Conservation (phyloP, 2,797 vertebrate genomes). For the Neomorphus geoffroyi region DNA sequence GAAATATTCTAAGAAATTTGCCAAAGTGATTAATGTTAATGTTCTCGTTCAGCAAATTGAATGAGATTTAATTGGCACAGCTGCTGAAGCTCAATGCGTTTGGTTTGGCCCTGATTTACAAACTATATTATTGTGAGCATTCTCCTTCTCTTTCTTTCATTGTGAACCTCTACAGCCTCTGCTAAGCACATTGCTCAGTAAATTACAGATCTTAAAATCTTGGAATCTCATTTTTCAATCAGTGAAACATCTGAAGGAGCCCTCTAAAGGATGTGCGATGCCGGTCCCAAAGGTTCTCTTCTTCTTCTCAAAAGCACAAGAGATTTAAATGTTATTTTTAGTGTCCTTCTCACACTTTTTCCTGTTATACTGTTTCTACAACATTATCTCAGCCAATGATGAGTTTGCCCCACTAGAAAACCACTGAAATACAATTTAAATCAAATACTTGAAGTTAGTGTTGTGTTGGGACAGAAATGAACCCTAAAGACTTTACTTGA, state of each 20-base stretch:
- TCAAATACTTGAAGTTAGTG: background rate
- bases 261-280: background rate
- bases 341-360: background rate
- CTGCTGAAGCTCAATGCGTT: constrained; percentile 17
- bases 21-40: constrained; percentile 34
- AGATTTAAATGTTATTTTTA: background rate
- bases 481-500: background rate
- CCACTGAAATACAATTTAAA: background rate
- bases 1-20: constrained; percentile 22
- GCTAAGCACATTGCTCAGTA: background rate
- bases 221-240: background rate
- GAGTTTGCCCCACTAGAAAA: background rate
- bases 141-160: background rate
- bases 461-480: background rate
- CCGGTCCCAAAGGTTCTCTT: background rate
- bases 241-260: background rate
- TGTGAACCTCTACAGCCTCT: background rate
- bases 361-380: background rate
- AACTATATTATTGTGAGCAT: background rate
- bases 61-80: constrained; percentile 40
- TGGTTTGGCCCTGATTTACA: constrained; percentile 25
- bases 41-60: constrained; percentile 32
- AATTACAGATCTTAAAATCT: background rate
- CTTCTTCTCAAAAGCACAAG: background rate
- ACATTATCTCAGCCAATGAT: fast-evolving